Evolutionary conservation across 2,797 vertebrate species (phyloP).

Genomic region (Phoxinus dragarum): DNA sequence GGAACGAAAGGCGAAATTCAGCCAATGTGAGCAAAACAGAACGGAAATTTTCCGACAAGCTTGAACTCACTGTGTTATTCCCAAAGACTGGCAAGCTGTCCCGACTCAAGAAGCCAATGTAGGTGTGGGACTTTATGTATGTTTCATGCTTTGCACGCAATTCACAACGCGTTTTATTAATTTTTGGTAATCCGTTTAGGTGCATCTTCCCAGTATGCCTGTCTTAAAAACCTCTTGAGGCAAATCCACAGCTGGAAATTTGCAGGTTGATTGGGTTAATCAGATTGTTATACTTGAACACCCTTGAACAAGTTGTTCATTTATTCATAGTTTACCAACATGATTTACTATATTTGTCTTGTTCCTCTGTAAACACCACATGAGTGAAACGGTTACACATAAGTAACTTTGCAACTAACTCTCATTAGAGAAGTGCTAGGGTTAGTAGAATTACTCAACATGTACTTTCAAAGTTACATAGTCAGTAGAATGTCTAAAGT

Average conservation of each 20-base stretch:
- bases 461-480: neutral
- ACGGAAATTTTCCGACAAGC: neutral
- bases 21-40: conserved; percentile 10
- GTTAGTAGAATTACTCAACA: neutral
- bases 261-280: conserved; percentile 35
- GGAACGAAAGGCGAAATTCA: neutral
- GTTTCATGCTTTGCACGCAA: conserved; percentile 67
- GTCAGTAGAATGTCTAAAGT: neutral
- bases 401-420: neutral
- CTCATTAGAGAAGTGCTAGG: neutral
- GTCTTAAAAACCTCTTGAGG: conserved; percentile 51
- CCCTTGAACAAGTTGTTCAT: conserved; percentile 51
- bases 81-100: conserved; percentile 54
- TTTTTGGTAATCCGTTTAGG: conserved; percentile 77
- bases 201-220: conserved; percentile 69
- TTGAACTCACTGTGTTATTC: neutral
- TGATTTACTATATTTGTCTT: conserved; percentile 44
- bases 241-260: conserved; percentile 54
- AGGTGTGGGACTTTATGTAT: conserved; percentile 63
- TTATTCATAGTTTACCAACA: conserved; percentile 51
- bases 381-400: neutral
- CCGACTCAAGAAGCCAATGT: conserved; percentile 18
- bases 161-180: conserved; percentile 72
- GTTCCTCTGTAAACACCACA: neutral
- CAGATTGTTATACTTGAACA: conserved; percentile 58